These are phyloP conservation scores for Rallus crepitans DNA, from an alignment of 2,797 vertebrate genomes.

Conservation along the genomic window DNA sequence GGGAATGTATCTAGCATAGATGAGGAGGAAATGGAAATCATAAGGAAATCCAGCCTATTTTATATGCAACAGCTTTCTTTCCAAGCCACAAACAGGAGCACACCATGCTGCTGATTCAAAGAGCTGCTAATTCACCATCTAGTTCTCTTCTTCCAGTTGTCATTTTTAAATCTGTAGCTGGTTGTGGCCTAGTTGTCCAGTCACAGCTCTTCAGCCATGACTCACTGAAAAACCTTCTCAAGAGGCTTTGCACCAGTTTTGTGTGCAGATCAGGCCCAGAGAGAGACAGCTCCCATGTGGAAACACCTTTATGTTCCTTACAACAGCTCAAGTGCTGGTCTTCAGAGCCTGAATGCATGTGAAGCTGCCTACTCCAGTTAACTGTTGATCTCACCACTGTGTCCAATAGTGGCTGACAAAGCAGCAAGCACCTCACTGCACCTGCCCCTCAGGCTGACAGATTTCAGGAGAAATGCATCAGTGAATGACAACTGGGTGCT, in stretches of 20 bases:
- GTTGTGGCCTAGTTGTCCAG: not conserved
- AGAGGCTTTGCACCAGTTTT: not conserved
- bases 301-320: not conserved
- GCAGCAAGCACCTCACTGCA: not conserved
- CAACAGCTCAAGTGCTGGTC: not conserved
- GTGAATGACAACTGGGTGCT: not conserved
- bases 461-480: not conserved
- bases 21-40: not conserved
- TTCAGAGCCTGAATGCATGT: fast-evolving
- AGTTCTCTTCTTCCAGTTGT: not conserved
- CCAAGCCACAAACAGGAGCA: not conserved
- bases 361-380: not conserved
- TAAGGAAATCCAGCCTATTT: not conserved
- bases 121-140: not conserved
- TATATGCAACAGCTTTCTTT: not conserved
- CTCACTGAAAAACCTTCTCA: not conserved
- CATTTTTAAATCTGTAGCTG: not conserved
- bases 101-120: not conserved
- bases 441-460: not conserved
- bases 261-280: not conserved
- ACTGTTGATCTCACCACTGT: not conserved
- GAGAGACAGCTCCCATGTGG: not conserved
- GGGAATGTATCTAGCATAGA: not conserved
- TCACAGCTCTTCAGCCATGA: not conserved
- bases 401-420: not conserved